phyloP scores from a whole-genome alignment of 2,113 vertebrate species.

The Myocastor coypus region DNA sequence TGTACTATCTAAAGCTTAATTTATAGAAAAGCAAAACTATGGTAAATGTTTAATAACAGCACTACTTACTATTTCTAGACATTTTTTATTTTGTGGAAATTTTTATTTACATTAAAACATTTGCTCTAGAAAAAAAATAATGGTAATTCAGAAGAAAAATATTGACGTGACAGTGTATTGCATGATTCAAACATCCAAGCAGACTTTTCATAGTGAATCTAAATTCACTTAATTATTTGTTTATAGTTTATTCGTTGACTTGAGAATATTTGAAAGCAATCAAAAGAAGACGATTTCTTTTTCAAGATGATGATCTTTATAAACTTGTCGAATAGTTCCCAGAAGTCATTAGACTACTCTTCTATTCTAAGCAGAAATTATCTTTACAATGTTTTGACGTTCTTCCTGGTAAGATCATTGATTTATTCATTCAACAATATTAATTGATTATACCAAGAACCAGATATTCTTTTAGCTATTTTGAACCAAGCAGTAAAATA shows the following conservation, averaged over 20 bases:
- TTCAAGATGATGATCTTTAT: neutral
- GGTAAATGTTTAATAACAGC: conserved; percentile 52
- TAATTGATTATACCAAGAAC: neutral
- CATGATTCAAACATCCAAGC: conserved; percentile 21
- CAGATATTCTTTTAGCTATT: neutral
- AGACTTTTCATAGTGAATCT: neutral
- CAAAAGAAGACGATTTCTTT: neutral
- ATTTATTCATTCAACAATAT: neutral
- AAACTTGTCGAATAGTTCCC: neutral
- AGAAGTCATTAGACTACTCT: neutral
- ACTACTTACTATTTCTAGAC: neutral
- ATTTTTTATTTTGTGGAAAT: neutral
- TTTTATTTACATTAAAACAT: conserved; percentile 45
- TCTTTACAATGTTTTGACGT: neutral
- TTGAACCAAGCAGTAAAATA: neutral
- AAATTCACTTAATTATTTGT: conserved; percentile 17
- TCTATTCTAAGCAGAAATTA: neutral
- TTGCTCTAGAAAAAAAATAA: conserved; percentile 39
- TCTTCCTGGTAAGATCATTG: neutral
- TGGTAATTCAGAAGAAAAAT: neutral
- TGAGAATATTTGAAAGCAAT: neutral
- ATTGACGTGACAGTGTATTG: neutral
- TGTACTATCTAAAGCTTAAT: conserved; percentile 40
- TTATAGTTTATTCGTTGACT: conserved; percentile 15
- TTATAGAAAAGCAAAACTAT: neutral